Base-by-base conservation (phyloP, 2,113 vertebrate species). In the Haemorhous mexicanus region DNA sequence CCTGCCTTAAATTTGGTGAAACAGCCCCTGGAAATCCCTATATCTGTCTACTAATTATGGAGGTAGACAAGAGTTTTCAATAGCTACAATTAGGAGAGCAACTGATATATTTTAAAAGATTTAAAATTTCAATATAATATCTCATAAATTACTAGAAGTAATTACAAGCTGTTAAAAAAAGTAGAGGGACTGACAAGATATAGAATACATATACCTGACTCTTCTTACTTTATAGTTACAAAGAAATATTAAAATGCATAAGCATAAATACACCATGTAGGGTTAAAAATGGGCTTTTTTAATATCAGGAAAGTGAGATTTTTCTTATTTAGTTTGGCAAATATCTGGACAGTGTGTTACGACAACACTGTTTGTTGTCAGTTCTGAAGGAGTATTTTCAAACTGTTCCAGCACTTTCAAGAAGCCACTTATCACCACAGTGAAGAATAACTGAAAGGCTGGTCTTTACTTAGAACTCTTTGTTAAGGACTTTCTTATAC, bases 401-500 rank as follows among this genome's bases (percentile, higher is more conserved):
- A 87, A 88, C 70, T 41, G 21, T 59, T 87, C 52, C 79, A 69
- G 78, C 53, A 85, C 70, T 93, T 93, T 75, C 2, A 6, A 94
- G 93, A 95, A 97, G 44, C 58, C 84, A 87, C 94, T 95, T 94
- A 73, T 62, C 78, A 82, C 63, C 15, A 4, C 47, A 69, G 63
- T 69, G 50, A 74, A 85, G 81, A 72, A 49, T 50, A 85, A 69
- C 28, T 24, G 33, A 79, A 81, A 93, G 63, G 23, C 30, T 89
- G 70, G 46, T 55, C 78, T 81, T 86, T 85, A 62, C 95, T 93
- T 72, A 63, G 93, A 94, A 81, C 43, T 68, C 56, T 90, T 92
- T 92, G 80, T 93, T 70, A 89, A 96, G 61, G 76, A n/a, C 46
- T 93, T 96, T 74, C 43, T 80, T 77, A 77, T 10, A 75, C 59